Evolutionary conservation across 2,113 vertebrate genomes (phyloP).

Genomic region (Pangasianodon gigas): DNA sequence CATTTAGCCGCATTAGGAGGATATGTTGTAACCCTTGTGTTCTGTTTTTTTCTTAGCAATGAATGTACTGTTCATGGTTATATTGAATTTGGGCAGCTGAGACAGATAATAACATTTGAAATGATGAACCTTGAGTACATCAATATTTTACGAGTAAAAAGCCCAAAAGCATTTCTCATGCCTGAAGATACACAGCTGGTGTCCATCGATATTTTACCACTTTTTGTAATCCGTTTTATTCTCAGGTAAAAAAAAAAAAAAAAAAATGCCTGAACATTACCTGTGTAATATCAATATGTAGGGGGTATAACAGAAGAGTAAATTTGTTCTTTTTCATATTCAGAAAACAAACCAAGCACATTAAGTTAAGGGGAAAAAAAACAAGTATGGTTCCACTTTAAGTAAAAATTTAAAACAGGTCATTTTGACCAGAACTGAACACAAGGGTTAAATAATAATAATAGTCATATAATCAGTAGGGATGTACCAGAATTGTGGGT

Average conservation of each 20-base stretch:
- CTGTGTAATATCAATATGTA: background rate
- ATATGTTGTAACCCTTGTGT: conserved; percentile 3
- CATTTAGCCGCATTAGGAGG: background rate
- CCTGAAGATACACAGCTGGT: background rate
- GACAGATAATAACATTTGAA: background rate
- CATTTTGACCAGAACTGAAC: background rate
- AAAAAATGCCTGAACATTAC: background rate
- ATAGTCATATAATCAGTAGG: background rate
- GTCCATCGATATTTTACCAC: background rate
- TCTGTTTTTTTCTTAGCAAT: background rate
- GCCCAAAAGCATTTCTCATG: background rate
- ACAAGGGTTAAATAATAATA: background rate
- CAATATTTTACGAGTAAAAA: background rate
- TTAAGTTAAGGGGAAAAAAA: background rate
- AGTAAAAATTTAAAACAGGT: background rate
- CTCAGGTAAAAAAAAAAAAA: too few relatives aligned
- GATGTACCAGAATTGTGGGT: background rate
- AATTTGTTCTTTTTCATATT: background rate
- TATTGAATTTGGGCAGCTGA: background rate
- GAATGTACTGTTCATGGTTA: background rate
- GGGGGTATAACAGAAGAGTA: background rate
- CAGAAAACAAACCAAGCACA: background rate
- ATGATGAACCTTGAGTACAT: background rate
- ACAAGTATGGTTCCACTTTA: background rate
- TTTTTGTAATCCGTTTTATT: background rate